Evolutionary conservation across 2,888 invertebrate genomes (phyloP).

Genomic region (Thalpophila matura): DNA sequence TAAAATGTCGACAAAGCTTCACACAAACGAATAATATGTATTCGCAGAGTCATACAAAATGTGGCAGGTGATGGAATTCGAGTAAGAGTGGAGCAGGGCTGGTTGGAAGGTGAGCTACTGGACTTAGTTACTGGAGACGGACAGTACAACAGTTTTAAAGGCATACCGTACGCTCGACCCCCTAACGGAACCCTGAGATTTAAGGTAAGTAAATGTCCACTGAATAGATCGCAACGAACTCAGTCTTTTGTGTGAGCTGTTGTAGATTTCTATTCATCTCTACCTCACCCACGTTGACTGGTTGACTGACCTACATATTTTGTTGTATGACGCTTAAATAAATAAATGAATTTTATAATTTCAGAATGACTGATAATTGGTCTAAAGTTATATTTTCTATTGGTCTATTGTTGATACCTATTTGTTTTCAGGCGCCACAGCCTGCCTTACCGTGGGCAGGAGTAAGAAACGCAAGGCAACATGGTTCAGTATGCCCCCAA

Average conservation of each 20-base stretch:
- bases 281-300: too few relatives aligned
- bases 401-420: too few relatives aligned
- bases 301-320: background rate
- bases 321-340: background rate
- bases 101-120: conserved; percentile 12
- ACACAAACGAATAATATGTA: background rate
- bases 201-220: conserved; percentile 18
- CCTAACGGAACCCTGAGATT: conserved; percentile 17
- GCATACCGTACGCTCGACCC: conserved; percentile 28
- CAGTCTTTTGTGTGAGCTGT: too few relatives aligned
- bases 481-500: conserved; percentile 38
- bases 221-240: too few relatives aligned
- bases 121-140: conserved; percentile 18
- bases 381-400: too few relatives aligned
- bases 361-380: too few relatives aligned
- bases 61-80: background rate
- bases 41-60: conserved; percentile 4
- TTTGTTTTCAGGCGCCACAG: conserved; percentile 23
- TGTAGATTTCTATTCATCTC: too few relatives aligned
- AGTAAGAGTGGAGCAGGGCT: conserved; percentile 21
- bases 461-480: conserved; percentile 23
- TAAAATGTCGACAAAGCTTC: too few relatives aligned
- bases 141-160: conserved; percentile 23
- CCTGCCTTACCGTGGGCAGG: conserved; percentile 15
- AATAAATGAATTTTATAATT: too few relatives aligned